Conservation (phyloP, 2,797 vertebrate species). For the Galago senegalensis region DNA sequence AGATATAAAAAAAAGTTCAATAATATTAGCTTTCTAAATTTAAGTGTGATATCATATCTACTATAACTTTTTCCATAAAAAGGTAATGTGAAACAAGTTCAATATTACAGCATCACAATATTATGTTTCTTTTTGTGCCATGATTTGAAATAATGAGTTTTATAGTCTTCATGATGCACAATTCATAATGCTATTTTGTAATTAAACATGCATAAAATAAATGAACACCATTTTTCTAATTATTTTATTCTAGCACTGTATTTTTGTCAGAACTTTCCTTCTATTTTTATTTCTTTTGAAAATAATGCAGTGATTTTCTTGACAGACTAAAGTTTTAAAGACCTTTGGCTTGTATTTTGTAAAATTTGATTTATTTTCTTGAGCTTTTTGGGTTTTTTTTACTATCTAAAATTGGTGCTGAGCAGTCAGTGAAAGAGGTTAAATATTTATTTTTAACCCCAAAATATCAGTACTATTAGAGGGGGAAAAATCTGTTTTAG, state of each 20-base stretch:
- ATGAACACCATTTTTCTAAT: conserved; percentile 49
- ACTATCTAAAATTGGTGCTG: neutral
- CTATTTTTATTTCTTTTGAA: conserved; percentile 61
- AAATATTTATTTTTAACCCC: conserved; percentile 6
- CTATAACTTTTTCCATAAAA: conserved; percentile 49
- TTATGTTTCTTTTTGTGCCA: conserved; percentile 54
- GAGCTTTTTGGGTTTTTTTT: conserved; percentile 45
- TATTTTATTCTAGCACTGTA: conserved; percentile 62
- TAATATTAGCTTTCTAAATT: conserved; percentile 55
- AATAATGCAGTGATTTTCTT: conserved; percentile 54
- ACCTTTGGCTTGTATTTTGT: conserved; percentile 24
- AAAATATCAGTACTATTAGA: neutral
- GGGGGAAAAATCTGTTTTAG: neutral
- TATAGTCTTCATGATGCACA: conserved; percentile 45
- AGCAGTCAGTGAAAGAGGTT: neutral
- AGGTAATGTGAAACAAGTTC: conserved; percentile 43
- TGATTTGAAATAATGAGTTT: conserved; percentile 62
- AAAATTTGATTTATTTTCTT: conserved; percentile 37
- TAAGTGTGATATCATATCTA: conserved; percentile 60
- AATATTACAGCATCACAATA: neutral
- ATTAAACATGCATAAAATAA: conserved; percentile 75
- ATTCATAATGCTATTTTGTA: conserved; percentile 62
- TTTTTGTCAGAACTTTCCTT: conserved; percentile 55
- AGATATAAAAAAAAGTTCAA: conserved; percentile 52
- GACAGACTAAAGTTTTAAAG: neutral